A percentile compares a stretch with the other conserved stretches of the same genome.
Evolutionary conservation across 2,888 invertebrate species (phyloP).

Genomic region (Palloptera scutellata): DNA sequence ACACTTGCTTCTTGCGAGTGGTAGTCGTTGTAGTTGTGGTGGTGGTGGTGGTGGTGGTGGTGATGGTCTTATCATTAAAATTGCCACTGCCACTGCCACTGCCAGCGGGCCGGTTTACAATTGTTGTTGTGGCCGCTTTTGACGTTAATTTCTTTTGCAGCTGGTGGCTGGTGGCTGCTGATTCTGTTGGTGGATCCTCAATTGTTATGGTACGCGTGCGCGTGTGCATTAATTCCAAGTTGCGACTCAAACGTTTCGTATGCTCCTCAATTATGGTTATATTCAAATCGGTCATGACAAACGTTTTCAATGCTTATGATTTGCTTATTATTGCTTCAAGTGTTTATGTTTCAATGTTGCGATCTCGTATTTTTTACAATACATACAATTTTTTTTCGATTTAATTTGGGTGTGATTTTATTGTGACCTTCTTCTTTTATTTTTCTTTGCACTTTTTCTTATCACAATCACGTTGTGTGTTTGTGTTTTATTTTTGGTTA

Average conservation of each 20-base stretch:
- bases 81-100: neutral
- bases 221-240: constrained; percentile 40
- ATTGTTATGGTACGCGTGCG: constrained; percentile 44
- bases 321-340: neutral
- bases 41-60: constrained; percentile 27
- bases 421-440: no score
- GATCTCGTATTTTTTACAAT: no score
- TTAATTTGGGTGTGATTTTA: no score
- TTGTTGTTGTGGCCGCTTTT: neutral
- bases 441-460: no score
- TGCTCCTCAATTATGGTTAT: constrained; percentile 45
- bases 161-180: constrained; percentile 17
- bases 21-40: constrained; percentile 29
- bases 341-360: no score
- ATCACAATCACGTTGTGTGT: no score
- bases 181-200: constrained; percentile 35
- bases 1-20: constrained; percentile 28
- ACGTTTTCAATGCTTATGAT: neutral
- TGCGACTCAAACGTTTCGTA: constrained; percentile 43
- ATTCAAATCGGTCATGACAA: constrained; percentile 44
- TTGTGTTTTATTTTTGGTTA: no score
- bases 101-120: neutral
- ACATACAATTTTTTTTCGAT: neutral
- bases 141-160: neutral
- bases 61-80: constrained; percentile 25